phyloP scores from a whole-genome alignment of 2,797 vertebrate genomes.

The Dendrocincla fuliginosa region DNA sequence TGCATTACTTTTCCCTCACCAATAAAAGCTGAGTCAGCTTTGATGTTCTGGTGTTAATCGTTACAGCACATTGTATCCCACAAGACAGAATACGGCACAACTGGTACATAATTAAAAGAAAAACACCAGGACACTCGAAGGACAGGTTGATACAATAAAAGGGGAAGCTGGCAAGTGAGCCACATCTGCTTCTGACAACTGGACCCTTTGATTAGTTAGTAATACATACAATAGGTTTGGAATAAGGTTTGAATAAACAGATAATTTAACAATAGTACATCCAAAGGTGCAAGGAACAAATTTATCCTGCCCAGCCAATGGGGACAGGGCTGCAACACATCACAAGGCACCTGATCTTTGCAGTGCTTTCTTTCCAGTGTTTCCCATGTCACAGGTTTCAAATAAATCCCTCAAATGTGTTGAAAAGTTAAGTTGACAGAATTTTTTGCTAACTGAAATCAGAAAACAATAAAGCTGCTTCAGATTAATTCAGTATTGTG shows the following conservation, averaged over 20 bases:
- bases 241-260: background rate
- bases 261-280: background rate
- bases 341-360: background rate
- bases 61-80: background rate
- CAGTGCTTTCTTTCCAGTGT: background rate
- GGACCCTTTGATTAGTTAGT: background rate
- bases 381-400: background rate
- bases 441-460: background rate
- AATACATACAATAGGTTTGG: background rate
- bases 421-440: background rate
- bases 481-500: background rate
- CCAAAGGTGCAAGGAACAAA: background rate
- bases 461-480: background rate
- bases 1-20: background rate
- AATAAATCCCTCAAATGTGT: background rate
- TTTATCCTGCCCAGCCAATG: background rate
- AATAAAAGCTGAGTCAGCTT: slow-evolving; percentile 40
- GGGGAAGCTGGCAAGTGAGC: background rate
- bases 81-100: background rate
- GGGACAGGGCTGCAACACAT: background rate
- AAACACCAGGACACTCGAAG: slow-evolving; percentile 4
- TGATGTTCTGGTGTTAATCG: slow-evolving; percentile 48
- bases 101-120: slow-evolving; percentile 18
- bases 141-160: background rate
- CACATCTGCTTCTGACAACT: background rate